These are phyloP conservation scores for Scolopax bukidnonensis DNA, from an alignment of 2,797 vertebrate genomes.

Conservation along the genomic window DNA sequence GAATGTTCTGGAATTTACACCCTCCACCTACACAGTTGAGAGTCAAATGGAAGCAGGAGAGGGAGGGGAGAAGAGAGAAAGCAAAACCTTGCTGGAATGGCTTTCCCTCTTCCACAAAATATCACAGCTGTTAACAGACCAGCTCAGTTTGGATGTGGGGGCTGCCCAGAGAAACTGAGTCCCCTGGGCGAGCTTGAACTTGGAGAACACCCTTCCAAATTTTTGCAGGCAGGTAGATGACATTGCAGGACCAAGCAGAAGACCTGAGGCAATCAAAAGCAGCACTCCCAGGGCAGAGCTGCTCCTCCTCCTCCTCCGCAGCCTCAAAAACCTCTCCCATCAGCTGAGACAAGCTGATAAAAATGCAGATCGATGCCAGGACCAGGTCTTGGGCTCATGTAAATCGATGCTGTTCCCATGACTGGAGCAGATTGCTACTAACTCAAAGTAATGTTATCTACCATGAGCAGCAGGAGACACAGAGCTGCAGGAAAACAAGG, in stretches of 20 bases:
- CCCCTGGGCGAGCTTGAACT: not conserved
- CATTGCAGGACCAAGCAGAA: not conserved
- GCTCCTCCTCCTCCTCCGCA: not conserved
- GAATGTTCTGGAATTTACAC: not conserved
- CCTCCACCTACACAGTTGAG: accelerated
- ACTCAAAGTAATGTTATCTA: not conserved
- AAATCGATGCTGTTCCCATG: not conserved
- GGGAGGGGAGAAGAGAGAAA: not conserved
- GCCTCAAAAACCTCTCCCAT: not conserved
- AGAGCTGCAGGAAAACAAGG: not conserved
- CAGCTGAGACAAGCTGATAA: slow-evolving; percentile 33
- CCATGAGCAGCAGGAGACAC: not conserved
- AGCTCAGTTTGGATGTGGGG: not conserved
- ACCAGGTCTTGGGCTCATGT: not conserved
- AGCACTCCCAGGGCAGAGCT: not conserved
- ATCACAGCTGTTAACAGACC: not conserved
- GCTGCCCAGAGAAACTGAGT: not conserved
- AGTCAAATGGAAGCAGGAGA: not conserved
- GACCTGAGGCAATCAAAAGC: not conserved
- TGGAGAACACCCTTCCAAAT: not conserved
- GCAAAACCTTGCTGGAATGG: not conserved
- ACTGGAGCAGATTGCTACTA: not conserved
- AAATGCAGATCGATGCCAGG: slow-evolving; percentile 47
- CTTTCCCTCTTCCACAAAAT: not conserved
- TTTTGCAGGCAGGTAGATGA: not conserved